phyloP scores from a whole-genome alignment of 2,113 vertebrate genomes.

The Progne subis region DNA sequence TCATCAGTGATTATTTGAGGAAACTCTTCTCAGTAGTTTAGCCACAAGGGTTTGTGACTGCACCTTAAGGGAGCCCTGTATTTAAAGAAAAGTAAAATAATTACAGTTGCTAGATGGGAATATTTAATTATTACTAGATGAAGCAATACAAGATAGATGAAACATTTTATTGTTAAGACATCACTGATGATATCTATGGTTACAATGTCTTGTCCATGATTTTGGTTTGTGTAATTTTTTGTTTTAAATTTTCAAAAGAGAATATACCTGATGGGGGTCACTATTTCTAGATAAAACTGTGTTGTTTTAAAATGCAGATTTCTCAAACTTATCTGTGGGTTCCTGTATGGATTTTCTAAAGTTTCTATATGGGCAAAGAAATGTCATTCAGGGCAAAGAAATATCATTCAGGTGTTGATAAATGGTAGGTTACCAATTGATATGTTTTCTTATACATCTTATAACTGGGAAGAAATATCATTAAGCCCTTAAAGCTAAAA shows the following conservation, averaged over 20 bases:
- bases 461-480: not conserved
- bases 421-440: not conserved
- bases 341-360: not conserved
- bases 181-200: accelerated
- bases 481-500: not conserved
- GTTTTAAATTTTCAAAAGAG: not conserved
- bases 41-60: not conserved
- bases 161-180: not conserved
- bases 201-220: not conserved
- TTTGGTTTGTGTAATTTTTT: not conserved
- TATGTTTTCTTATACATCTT: not conserved
- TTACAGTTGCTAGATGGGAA: not conserved
- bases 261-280: not conserved
- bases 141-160: not conserved
- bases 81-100: conserved; percentile 24
- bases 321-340: not conserved
- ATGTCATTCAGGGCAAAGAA: not conserved
- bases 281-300: not conserved
- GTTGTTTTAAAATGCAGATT: not conserved
- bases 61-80: not conserved
- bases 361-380: not conserved
- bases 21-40: not conserved
- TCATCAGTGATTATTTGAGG: conserved; percentile 6
- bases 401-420: not conserved
- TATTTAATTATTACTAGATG: not conserved